These are phyloP conservation scores for Drosophila anomalata DNA, from an alignment of 2,888 invertebrate genomes.

Conservation along the genomic window DNA sequence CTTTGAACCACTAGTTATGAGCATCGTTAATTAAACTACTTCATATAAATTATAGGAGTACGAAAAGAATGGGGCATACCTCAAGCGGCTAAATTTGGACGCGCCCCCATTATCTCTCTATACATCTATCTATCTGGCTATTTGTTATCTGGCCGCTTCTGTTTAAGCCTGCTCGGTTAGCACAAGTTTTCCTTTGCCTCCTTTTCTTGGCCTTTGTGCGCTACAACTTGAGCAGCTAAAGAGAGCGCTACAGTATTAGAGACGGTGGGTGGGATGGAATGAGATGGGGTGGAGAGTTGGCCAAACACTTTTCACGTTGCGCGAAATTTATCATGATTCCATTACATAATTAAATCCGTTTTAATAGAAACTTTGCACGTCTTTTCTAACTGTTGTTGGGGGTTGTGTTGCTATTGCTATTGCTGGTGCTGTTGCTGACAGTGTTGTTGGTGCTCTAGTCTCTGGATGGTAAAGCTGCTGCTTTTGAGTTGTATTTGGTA, in stretches of 20 bases:
- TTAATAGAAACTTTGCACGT: conserved; percentile 77
- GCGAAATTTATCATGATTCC: conserved; percentile 81
- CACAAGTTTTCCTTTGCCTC: conserved; percentile 31
- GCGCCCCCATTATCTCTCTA: conserved; percentile 11
- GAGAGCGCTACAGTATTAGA: not conserved
- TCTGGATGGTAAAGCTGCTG: conserved; percentile 34
- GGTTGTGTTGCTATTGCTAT: conserved; percentile 5
- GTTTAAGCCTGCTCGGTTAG: conserved; percentile 21
- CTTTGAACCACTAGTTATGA: conserved; percentile 47
- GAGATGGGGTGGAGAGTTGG: conserved; percentile 25
- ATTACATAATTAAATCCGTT: conserved; percentile 83
- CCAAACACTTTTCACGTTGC: conserved; percentile 78
- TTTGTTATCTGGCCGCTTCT: conserved; percentile 12
- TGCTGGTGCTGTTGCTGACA: conserved; percentile 8
- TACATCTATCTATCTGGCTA: conserved; percentile 33
- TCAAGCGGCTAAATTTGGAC: conserved; percentile 7
- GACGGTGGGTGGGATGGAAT: not conserved
- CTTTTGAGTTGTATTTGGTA: conserved; percentile 76
- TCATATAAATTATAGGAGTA: conserved; percentile 30
- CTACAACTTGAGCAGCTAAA: conserved; percentile 17
- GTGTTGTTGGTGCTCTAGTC: conserved; percentile 25
- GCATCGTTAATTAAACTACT: conserved; percentile 48
- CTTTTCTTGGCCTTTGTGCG: conserved; percentile 44
- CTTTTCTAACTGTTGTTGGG: conserved; percentile 53
- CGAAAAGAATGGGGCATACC: conserved; percentile 2